These are phyloP conservation scores for Corythoichthys intestinalis DNA, from an alignment of 2,113 vertebrate genomes.

Conservation along the genomic window DNA sequence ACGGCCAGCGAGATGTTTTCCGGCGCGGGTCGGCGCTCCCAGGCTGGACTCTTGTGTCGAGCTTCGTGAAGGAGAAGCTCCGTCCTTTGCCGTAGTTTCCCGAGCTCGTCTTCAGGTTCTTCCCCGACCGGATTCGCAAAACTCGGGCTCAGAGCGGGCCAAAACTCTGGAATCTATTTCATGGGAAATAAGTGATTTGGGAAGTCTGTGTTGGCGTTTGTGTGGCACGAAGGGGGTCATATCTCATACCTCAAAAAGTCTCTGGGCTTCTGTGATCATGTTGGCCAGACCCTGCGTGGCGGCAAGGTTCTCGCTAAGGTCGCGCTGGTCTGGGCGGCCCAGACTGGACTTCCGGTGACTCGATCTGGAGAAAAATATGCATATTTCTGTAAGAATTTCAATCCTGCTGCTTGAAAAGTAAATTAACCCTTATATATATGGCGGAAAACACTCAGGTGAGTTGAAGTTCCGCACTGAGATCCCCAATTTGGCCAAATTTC, in stretches of 20 bases:
- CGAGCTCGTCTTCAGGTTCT: slow-evolving; percentile 32
- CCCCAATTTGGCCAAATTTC: too few species aligned
- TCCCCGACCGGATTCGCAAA: slow-evolving; percentile 8
- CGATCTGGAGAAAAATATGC: slow-evolving; percentile 50
- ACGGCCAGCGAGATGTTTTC: slow-evolving; percentile 68
- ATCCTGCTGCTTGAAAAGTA: too few species aligned
- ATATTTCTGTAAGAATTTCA: too few species aligned
- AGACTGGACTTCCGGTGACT: slow-evolving; percentile 81
- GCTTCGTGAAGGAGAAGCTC: slow-evolving; percentile 64
- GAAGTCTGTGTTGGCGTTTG: too few species aligned
- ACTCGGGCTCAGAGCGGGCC: slow-evolving; percentile 41
- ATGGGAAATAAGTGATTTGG: too few species aligned
- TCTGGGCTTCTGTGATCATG: slow-evolving; percentile 79
- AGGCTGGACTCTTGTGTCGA: slow-evolving; percentile 63
- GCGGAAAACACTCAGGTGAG: too few species aligned
- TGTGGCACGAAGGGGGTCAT: background rate
- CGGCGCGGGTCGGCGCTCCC: slow-evolving; percentile 53
- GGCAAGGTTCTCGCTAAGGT: slow-evolving; percentile 83
- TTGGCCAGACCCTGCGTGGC: slow-evolving; percentile 82
- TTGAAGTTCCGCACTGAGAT: too few species aligned
- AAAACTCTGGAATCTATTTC: slow-evolving; percentile 68
- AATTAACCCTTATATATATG: too few species aligned
- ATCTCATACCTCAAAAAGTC: slow-evolving; percentile 78
- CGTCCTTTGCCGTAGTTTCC: slow-evolving; percentile 51
- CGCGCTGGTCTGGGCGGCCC: slow-evolving; percentile 82